These are phyloP conservation scores for Latrodectus elegans DNA, from an alignment of 2,888 invertebrate species.

Conservation along the genomic window DNA sequence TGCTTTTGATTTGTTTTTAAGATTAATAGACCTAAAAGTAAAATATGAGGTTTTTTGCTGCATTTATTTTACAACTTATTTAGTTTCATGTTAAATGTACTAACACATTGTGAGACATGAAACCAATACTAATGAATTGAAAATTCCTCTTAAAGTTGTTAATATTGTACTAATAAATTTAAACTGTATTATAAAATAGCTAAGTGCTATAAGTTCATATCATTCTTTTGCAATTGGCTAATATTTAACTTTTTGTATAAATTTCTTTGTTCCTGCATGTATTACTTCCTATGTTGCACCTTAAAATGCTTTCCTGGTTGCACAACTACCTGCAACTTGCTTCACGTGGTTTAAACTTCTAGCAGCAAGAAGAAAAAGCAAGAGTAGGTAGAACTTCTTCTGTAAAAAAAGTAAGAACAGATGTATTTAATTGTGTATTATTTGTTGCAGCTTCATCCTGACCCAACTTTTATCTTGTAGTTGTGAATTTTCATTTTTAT, in stretches of 20 bases:
- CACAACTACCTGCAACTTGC: constrained; percentile 35
- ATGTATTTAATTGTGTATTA: constrained; percentile 12
- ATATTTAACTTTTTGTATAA: constrained; percentile 55
- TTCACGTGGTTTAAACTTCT: constrained; percentile 29
- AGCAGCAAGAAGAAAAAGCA: constrained; percentile 59
- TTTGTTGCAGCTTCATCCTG: constrained; percentile 9
- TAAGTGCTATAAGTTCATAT: neutral
- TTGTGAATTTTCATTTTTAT: neutral
- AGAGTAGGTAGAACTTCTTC: constrained; percentile 69
- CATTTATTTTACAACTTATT: too few relatives aligned
- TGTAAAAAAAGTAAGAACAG: constrained; percentile 66
- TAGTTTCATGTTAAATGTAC: too few relatives aligned
- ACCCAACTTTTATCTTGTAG: neutral
- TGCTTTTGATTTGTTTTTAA: too few relatives aligned
- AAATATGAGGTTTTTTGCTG: too few relatives aligned
- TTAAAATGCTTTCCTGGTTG: constrained; percentile 51
- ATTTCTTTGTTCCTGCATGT: constrained; percentile 61
- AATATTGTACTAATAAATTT: neutral
- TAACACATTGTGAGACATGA: too few relatives aligned
- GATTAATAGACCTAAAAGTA: too few relatives aligned
- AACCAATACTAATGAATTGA: neutral
- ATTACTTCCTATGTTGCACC: constrained; percentile 54
- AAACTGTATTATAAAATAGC: neutral
- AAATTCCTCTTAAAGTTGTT: neutral
- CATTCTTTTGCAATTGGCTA: constrained; percentile 8